Evolutionary conservation across 2,113 vertebrate species (phyloP).

Genomic region (Centropristis striata): DNA sequence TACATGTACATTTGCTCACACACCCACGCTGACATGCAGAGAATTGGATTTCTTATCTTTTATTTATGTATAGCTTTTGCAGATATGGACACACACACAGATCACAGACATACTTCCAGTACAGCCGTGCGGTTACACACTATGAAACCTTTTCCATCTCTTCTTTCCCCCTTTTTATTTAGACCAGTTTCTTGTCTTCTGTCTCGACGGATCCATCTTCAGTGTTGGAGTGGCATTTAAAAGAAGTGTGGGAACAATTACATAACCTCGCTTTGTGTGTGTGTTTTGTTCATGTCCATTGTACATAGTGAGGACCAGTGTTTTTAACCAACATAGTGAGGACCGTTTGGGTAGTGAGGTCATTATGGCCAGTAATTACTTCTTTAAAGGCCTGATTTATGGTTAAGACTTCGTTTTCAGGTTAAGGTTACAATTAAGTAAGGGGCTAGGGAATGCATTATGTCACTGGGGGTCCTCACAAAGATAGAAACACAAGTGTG

Average conservation of each 20-base stretch:
- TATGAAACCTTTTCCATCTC: constrained; percentile 36
- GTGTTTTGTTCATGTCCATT: background rate
- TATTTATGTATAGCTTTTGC: background rate
- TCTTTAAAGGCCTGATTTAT: too few species aligned
- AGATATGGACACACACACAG: background rate
- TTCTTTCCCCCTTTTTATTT: constrained; percentile 17
- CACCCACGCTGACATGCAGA: constrained; percentile 18
- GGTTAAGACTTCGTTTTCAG: too few species aligned
- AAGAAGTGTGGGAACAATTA: constrained; percentile 48
- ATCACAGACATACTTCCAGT: constrained; percentile 1
- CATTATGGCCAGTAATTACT: too few species aligned
- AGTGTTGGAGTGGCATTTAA: constrained; percentile 27
- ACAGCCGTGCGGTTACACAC: background rate
- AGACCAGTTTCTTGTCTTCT: constrained; percentile 2
- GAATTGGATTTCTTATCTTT: constrained; percentile 36
- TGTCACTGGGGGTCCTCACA: too few species aligned
- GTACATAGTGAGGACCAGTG: too few species aligned
- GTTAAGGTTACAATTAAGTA: too few species aligned
- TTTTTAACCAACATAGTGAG: too few species aligned
- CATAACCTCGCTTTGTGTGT: constrained; percentile 37
- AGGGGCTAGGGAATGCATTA: too few species aligned
- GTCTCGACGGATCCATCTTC: background rate
- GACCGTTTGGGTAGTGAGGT: too few species aligned
- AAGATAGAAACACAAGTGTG: too few species aligned
- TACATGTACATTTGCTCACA: constrained; percentile 31